Evolutionary conservation across 2,113 vertebrate species (phyloP).

Genomic region (Penelope pileata): DNA sequence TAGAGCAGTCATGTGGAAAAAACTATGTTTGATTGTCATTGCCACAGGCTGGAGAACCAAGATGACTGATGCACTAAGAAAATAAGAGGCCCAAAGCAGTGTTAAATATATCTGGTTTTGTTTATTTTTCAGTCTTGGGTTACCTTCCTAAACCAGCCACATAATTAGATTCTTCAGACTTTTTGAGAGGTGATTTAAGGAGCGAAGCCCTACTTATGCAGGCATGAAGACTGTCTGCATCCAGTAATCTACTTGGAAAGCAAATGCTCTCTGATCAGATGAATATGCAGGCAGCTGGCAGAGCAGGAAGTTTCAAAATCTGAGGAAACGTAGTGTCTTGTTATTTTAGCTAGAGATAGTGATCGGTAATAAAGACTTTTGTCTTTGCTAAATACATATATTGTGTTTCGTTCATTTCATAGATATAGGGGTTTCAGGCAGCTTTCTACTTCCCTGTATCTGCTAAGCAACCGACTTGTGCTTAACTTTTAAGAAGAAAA

Average conservation of each 20-base stretch:
- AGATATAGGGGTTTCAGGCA: background rate
- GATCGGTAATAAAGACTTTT: background rate
- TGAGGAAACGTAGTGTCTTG: background rate
- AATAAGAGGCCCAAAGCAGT: background rate
- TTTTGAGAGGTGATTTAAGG: background rate
- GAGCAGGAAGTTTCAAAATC: background rate
- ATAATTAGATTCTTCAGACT: background rate
- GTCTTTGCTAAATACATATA: background rate
- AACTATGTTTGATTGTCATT: background rate
- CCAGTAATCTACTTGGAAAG: background rate
- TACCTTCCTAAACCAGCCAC: background rate
- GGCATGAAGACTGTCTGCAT: background rate
- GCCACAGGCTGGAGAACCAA: background rate
- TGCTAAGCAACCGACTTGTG: background rate
- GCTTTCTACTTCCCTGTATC: background rate
- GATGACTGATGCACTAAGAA: background rate
- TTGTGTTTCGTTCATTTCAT: background rate
- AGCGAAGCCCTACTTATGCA: rapidly evolving
- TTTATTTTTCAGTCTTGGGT: background rate
- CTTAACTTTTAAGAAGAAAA: conserved; percentile 16
- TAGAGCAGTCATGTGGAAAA: background rate
- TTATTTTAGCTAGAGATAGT: background rate
- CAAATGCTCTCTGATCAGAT: background rate
- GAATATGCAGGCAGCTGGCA: background rate
- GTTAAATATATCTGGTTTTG: background rate